Evolutionary conservation across 1,140 invertebrate genomes (phyloP).

Genomic region (Lutraria rhynchaena): DNA sequence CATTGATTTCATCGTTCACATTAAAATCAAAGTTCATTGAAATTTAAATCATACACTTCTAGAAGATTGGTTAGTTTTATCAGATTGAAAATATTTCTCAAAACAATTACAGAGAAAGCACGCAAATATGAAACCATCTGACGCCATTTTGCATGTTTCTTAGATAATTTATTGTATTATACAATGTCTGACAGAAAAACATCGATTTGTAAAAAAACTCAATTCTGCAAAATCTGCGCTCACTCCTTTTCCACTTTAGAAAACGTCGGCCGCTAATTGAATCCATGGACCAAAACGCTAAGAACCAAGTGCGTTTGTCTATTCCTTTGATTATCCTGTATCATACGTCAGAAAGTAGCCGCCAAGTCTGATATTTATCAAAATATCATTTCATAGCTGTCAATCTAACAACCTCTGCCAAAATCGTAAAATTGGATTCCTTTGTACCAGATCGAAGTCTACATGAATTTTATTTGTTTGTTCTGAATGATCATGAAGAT

Average conservation of each 20-base stretch:
- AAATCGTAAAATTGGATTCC: constrained; percentile 42
- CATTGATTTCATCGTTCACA: too few relatives aligned
- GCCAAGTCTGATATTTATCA: constrained; percentile 35
- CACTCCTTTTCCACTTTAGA: not conserved
- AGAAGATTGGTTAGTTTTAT: too few relatives aligned
- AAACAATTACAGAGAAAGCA: too few relatives aligned
- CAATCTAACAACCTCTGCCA: constrained; percentile 17
- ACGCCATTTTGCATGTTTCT: too few relatives aligned
- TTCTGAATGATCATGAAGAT: not conserved
- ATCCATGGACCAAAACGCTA: constrained; percentile 21
- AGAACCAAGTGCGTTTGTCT: constrained; percentile 40
- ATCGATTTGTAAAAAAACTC: too few relatives aligned
- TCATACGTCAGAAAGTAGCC: constrained; percentile 30
- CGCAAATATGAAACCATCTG: too few relatives aligned
- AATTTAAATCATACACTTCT: too few relatives aligned
- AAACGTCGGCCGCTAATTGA: constrained; percentile 18
- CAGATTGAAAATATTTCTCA: too few relatives aligned
- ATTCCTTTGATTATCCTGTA: constrained; percentile 32
- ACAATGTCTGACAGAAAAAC: too few relatives aligned
- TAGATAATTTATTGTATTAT: too few relatives aligned
- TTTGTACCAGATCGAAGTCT: not conserved
- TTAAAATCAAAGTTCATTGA: too few relatives aligned
- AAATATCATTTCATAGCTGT: constrained; percentile 45
- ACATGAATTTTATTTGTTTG: constrained; percentile 32
- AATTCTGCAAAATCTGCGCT: not conserved